Base-by-base conservation (phyloP, 2,797 vertebrate genomes). In the Scolopax bukidnonensis region DNA sequence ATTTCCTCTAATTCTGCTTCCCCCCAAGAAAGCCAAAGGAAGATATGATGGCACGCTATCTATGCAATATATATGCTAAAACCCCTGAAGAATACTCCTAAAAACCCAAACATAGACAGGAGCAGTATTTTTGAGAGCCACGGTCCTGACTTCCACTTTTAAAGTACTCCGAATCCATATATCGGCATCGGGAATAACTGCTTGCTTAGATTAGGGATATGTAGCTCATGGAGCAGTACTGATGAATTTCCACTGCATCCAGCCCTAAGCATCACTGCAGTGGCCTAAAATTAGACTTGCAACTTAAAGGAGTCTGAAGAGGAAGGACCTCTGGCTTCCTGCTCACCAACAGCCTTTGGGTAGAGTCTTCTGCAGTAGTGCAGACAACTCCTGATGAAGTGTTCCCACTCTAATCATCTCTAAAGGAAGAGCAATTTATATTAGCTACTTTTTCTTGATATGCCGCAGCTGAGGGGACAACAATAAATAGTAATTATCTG, bases 401-500 rank as follows among this genome's bases (percentile, higher is more conserved):
- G n/a, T 18, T 89, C 69, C 67, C 53, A 12, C 61, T 69, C 43
- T 6, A 65, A 73, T 10, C 59, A 30, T 30, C 65, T 63, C 84
- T 33, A 86, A 78, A 56, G 36, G 41, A 79, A 70, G 25, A 81
- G 18, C 23, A 53, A 88, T 43, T 88, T 53, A 30, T 88, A 84
- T 81, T 7, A 91, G 79, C 73, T 69, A 65, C 33, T 86, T 86
- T 24, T 81, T 48, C 73, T 89, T 48, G 38, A 56, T 9, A 13
- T 3, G 41, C 74, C 77, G 86, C 91, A 95, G 93, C 90, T 93
- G 86, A 95, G 67, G 48, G 75, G 56, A 57, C 33, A 89, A 71
- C 53, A 94, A 89, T 80, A 95, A 95, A 90, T 0, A 89, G 53
- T 30, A 77, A 96, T 95, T 94, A 92, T 92, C 91, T 79, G 67